phyloP scores from a whole-genome alignment of 2,797 vertebrate genomes.

The Peromyscus melanophrys region DNA sequence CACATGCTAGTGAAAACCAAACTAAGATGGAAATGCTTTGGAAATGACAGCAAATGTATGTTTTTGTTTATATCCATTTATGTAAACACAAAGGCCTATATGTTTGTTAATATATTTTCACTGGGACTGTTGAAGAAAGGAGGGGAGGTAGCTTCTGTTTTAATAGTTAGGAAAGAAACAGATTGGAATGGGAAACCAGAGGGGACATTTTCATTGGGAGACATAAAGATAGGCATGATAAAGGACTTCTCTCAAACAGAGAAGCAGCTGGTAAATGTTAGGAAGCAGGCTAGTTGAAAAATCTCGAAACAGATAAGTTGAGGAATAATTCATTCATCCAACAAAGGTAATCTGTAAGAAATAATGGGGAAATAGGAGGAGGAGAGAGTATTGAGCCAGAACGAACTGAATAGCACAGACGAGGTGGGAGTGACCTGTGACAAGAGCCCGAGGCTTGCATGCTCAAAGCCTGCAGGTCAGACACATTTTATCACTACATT shows the following conservation, averaged over 20 bases:
- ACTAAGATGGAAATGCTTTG: conserved; percentile 38
- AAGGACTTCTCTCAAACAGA: conserved; percentile 13
- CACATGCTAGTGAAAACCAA: neutral
- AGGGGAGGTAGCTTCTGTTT: neutral
- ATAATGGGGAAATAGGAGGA: conserved; percentile 36
- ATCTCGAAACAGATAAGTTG: conserved; percentile 6
- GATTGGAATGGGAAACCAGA: neutral
- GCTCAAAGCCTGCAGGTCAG: conserved; percentile 63
- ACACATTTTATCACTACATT: conserved; percentile 57
- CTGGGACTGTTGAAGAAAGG: conserved; percentile 35
- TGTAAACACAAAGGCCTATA: conserved; percentile 30
- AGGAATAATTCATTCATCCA: conserved; percentile 48
- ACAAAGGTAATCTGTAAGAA: conserved; percentile 16
- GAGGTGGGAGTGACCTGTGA: conserved; percentile 17
- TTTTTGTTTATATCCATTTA: neutral
- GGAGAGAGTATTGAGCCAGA: conserved; percentile 16
- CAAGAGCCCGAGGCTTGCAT: conserved; percentile 18
- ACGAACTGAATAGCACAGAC: conserved; percentile 32
- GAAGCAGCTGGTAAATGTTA: conserved; percentile 23
- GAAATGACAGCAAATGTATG: conserved; percentile 39
- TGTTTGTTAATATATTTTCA: conserved; percentile 51
- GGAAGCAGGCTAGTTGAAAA: conserved; percentile 63
- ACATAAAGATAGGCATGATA: neutral
- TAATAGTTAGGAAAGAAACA: conserved; percentile 35
- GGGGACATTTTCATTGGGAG: conserved; percentile 9